Evolutionary conservation across 2,888 invertebrate species (phyloP).

Genomic region (Acheta domesticus): DNA sequence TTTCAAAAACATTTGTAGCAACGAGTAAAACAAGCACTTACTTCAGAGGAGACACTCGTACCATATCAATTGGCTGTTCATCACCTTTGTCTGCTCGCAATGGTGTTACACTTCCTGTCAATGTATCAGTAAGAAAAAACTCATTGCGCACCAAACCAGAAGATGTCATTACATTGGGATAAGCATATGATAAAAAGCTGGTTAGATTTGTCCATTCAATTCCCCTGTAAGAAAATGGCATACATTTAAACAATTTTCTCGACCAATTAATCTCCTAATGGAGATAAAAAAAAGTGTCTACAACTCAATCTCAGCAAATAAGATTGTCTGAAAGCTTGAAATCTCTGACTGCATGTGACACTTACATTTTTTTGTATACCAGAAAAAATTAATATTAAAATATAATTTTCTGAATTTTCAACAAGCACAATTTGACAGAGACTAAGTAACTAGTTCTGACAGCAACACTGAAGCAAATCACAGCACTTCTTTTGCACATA

Average conservation of each 20-base stretch:
- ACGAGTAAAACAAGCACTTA: constrained; percentile 40
- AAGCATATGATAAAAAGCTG: constrained; percentile 47
- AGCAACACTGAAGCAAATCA: too few species aligned
- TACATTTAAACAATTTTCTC: constrained; percentile 6
- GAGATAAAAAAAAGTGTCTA: constrained; percentile 18
- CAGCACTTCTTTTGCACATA: too few species aligned
- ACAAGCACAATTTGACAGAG: not conserved
- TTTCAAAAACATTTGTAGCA: not conserved
- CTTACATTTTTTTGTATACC: too few species aligned
- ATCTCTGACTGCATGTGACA: too few species aligned
- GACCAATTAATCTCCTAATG: not conserved
- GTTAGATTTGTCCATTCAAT: constrained; percentile 50
- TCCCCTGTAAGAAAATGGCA: constrained; percentile 43
- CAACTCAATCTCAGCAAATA: not conserved
- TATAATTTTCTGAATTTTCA: constrained; percentile 23
- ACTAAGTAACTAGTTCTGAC: too few species aligned
- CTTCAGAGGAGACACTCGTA: constrained; percentile 55
- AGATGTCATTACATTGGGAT: constrained; percentile 37
- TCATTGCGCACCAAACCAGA: constrained; percentile 52
- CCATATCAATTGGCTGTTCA: constrained; percentile 54
- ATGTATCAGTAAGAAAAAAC: constrained; percentile 51
- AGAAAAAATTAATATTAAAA: not conserved
- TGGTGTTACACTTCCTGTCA: constrained; percentile 47
- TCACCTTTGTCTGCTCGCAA: constrained; percentile 45
- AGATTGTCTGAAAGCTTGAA: too few species aligned